phyloP scores from a whole-genome alignment of 2,888 invertebrate species.

The Leptopilina drosophilae region DNA sequence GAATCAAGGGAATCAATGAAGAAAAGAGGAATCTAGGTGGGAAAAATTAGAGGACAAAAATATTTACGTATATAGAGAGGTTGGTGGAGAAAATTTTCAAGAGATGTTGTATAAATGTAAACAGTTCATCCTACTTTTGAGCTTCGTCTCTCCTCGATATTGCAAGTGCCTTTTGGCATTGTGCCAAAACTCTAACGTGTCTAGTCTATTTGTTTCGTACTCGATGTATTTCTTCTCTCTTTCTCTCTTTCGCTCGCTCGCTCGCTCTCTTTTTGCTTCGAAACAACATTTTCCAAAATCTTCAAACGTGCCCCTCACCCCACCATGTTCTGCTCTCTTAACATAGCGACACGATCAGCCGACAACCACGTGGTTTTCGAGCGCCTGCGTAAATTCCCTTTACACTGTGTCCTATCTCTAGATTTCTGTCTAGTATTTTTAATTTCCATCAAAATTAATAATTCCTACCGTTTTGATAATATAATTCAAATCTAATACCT shows the following conservation, averaged over 20 bases:
- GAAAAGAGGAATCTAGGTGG: too few species aligned
- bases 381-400: constrained; percentile 73
- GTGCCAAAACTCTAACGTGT: constrained; percentile 66
- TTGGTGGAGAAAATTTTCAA: constrained; percentile 15
- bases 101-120: constrained; percentile 39
- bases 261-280: neutral
- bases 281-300: constrained; percentile 64
- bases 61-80: neutral
- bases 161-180: constrained; percentile 64
- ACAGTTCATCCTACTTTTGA: constrained; percentile 44
- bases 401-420: constrained; percentile 45
- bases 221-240: constrained; percentile 41
- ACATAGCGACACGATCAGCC: constrained; percentile 61
- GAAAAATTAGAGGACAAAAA: neutral
- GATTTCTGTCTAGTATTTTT: constrained; percentile 32
- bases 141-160: constrained; percentile 48
- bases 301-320: constrained; percentile 54
- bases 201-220: constrained; percentile 67
- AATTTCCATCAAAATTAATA: too few species aligned
- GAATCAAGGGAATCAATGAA: neutral
- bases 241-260: neutral
- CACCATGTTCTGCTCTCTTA: neutral
- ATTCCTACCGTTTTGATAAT: too few species aligned
- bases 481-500: too few species aligned
- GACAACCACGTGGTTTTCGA: constrained; percentile 70